A percentile compares a stretch with the other conserved stretches of the same genome.
phyloP scores from a whole-genome alignment of 2,888 invertebrate genomes.

The Lobophora halterata region DNA sequence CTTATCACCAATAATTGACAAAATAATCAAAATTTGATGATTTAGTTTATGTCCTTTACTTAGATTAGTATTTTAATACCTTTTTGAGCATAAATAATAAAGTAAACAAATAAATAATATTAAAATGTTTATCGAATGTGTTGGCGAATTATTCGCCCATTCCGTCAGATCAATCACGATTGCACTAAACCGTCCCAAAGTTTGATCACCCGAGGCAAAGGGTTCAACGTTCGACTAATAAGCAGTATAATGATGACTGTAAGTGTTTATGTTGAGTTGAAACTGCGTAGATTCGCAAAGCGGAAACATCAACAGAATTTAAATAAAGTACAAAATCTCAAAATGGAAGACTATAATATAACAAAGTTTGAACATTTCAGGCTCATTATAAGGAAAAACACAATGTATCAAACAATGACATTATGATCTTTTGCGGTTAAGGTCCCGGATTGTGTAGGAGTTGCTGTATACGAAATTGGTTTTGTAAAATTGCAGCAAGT shows the following conservation, averaged over 20 bases:
- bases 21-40: too few relatives aligned
- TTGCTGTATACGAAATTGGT: slow-evolving; percentile 68
- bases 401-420: slow-evolving; percentile 34
- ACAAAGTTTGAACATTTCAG: slow-evolving; percentile 5
- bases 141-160: slow-evolving; percentile 32
- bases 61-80: too few relatives aligned
- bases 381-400: slow-evolving; percentile 22
- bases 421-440: slow-evolving; percentile 52
- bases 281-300: slow-evolving; percentile 23
- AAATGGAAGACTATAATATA: neutral
- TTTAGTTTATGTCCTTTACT: too few relatives aligned
- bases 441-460: slow-evolving; percentile 64
- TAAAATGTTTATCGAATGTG: slow-evolving; percentile 18
- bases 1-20: too few relatives aligned
- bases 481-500: slow-evolving; percentile 62
- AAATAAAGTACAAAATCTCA: slow-evolving; percentile 1
- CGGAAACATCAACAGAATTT: slow-evolving; percentile 10
- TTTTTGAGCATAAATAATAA: slow-evolving; percentile 5
- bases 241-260: slow-evolving; percentile 32
- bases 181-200: slow-evolving; percentile 38
- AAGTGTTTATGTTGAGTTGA: slow-evolving; percentile 26
- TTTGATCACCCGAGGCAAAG: slow-evolving; percentile 43
- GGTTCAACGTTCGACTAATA: slow-evolving; percentile 51
- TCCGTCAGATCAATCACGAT: slow-evolving; percentile 40
- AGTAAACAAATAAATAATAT: slow-evolving; percentile 13